Base-by-base conservation (phyloP, 2,113 vertebrate genomes). In the Ochotona curzoniae region DNA sequence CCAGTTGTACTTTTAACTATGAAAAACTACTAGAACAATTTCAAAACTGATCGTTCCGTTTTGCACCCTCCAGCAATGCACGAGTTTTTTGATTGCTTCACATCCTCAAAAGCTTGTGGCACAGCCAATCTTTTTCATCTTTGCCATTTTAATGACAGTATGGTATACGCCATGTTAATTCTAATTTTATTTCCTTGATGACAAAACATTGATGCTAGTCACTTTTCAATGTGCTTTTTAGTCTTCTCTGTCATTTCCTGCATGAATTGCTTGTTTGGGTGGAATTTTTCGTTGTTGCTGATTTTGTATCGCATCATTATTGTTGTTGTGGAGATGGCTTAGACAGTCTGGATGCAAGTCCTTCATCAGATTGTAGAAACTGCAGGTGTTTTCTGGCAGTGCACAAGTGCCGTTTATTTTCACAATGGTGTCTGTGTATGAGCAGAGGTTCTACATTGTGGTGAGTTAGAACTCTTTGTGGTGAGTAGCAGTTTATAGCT, bases 11-110 rank as follows among this genome's bases (percentile, higher is more conserved):
- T 92, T 87, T 83, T 64, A 90, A 90, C 17, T 80, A 61, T 47
- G n/a, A 89, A 32, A 93, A 86, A 86, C 21, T 71, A 35, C 11
- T 54, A 87, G 64, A 86, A 93, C 15, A 73, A 64, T 83, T 90
- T 95, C 30, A 23, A 83, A 70, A 80, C 23, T 76, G 38, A 10
- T 81, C 80, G 66, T 32, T 76, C 9, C 47, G 51, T 90, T 81
- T 88, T 80, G 69, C 4, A 80, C 11, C 44, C 20, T 83, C 38
- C 32, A 64, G 44, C 49, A 74, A 30, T 13, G n/a, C 63, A 21
- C 28, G 17, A 51, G 57, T 25, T 11, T 92, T 90, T 82, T 38
- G 3, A 83, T 76, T 76, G 17, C 13, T 61, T 25, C 14, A 26
- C 8, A 82, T 67, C 38, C 61, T 93, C 47, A 76, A 32, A 35